phyloP scores from a whole-genome alignment of 2,113 vertebrate species.

The Melanostigma gelatinosum region DNA sequence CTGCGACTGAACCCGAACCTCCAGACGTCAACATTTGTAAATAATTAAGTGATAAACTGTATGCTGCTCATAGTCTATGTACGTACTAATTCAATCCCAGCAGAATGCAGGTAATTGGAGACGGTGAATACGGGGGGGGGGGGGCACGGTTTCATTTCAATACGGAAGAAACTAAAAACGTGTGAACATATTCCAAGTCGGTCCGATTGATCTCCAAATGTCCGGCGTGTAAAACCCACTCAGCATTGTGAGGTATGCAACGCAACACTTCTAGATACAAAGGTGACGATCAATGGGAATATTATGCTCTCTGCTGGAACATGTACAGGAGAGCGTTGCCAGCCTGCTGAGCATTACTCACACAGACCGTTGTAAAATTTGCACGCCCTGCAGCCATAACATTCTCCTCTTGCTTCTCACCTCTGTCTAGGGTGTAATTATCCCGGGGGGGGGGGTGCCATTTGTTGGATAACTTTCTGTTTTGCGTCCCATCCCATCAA shows the following conservation, averaged over 20 bases:
- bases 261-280: conserved; percentile 19
- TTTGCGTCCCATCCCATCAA: conserved; percentile 24
- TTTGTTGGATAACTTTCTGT: conserved; percentile 68
- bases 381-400: conserved; percentile 63
- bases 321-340: conserved; percentile 46
- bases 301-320: conserved; percentile 29
- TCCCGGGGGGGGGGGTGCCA: conserved; percentile 36
- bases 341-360: conserved; percentile 45
- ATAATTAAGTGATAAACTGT: conserved; percentile 44
- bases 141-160: background rate
- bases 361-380: conserved; percentile 52
- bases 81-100: conserved; percentile 41
- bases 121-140: background rate
- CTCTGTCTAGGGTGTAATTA: conserved; percentile 66
- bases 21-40: conserved; percentile 29
- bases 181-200: conserved; percentile 6
- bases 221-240: background rate
- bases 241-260: background rate
- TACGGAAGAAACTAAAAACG: background rate
- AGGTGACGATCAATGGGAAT: conserved; percentile 29
- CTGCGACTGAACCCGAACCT: conserved; percentile 36
- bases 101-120: conserved; percentile 26
- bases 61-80: conserved; percentile 21
- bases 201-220: conserved; percentile 1
- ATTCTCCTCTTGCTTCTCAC: conserved; percentile 61